These are phyloP conservation scores for Mechanitis mazaeus DNA, from an alignment of 2,888 invertebrate species.

Conservation along the genomic window DNA sequence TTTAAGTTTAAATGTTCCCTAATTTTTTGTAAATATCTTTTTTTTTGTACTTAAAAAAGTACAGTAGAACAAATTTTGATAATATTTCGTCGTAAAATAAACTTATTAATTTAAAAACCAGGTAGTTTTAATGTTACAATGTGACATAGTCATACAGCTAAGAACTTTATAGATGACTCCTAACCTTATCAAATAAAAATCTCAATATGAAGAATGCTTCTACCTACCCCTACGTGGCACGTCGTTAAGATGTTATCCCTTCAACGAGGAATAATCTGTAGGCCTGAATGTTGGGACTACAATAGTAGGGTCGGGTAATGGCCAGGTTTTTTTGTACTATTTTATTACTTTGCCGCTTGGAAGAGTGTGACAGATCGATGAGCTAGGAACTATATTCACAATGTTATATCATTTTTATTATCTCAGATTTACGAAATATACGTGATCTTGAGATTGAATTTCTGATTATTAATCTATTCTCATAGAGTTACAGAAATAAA, in stretches of 20 bases:
- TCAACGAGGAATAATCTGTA: conserved; percentile 68
- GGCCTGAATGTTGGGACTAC: conserved; percentile 44
- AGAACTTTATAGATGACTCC: conserved; percentile 58
- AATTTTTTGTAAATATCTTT: too few relatives aligned
- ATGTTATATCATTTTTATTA: conserved; percentile 25
- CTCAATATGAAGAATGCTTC: conserved; percentile 60
- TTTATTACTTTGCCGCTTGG: conserved; percentile 53
- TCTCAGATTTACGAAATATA: conserved; percentile 10
- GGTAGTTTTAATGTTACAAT: not conserved
- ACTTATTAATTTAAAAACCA: not conserved
- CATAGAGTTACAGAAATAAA: too few relatives aligned
- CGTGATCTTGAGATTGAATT: conserved; percentile 4
- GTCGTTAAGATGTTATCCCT: conserved; percentile 74
- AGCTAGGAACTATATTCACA: conserved; percentile 41
- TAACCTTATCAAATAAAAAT: conserved; percentile 68
- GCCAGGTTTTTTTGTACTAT: conserved; percentile 51
- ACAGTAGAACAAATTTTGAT: too few relatives aligned
- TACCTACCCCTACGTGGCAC: conserved; percentile 55
- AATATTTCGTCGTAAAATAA: too few relatives aligned
- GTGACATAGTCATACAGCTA: conserved; percentile 30
- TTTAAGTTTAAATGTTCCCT: too few relatives aligned
- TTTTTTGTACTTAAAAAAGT: too few relatives aligned
- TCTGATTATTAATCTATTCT: not conserved
- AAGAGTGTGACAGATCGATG: conserved; percentile 63
- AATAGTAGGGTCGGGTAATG: conserved; percentile 70